These are phyloP conservation scores for Benthochromis sp. DNA, from an alignment of 2,113 vertebrate species.

Conservation along the genomic window DNA sequence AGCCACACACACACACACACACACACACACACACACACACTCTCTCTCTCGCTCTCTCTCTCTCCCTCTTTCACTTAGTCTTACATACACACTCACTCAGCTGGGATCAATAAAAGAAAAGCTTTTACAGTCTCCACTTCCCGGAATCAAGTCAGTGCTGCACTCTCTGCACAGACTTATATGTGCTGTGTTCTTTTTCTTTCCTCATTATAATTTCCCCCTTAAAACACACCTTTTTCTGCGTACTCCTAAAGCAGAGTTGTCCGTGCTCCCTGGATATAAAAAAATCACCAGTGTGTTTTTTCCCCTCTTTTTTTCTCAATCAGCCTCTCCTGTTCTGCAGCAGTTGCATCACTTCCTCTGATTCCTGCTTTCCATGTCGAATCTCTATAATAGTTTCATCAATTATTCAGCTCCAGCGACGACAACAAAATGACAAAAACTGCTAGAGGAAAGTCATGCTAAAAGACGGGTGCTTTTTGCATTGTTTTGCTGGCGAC, in stretches of 20 bases:
- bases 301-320: accelerated
- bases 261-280: accelerated
- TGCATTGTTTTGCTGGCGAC: neutral
- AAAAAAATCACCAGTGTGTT: neutral
- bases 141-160: constrained; percentile 15
- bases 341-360: neutral
- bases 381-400: neutral
- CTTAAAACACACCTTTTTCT: neutral
- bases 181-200: neutral
- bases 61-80: neutral
- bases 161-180: neutral
- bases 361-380: neutral
- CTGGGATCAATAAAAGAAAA: constrained; percentile 49
- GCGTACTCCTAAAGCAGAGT: accelerated
- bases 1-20: neutral
- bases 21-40: too few species aligned
- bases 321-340: neutral
- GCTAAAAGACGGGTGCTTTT: neutral
- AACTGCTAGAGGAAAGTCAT: neutral
- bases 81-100: neutral
- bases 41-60: neutral
- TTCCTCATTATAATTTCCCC: neutral
- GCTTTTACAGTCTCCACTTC: constrained; percentile 54
- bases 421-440: neutral
- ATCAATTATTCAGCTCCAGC: constrained; percentile 33